These are phyloP conservation scores for Glyptemys insculpta DNA, from an alignment of 2,797 vertebrate species.

Conservation along the genomic window DNA sequence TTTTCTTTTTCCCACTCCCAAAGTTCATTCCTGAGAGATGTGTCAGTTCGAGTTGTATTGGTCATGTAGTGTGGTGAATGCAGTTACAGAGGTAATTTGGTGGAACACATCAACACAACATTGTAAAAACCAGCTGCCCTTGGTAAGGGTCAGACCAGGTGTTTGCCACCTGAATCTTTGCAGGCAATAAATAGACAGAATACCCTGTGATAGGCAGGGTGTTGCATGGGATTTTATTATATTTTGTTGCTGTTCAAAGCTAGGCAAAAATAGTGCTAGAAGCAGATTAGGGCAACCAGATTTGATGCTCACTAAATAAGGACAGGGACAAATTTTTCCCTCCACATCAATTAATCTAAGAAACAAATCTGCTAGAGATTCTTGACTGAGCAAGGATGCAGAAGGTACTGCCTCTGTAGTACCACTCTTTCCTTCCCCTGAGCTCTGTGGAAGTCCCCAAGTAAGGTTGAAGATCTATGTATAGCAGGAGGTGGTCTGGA, in stretches of 20 bases:
- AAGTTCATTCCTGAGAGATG: constrained; percentile 1
- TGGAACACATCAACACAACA: not conserved
- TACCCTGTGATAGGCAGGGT: not conserved
- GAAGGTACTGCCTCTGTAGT: not conserved
- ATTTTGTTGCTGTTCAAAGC: not conserved
- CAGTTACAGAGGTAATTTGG: not conserved
- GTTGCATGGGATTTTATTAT: not conserved
- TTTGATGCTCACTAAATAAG: not conserved
- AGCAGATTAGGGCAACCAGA: not conserved
- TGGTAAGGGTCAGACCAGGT: not conserved
- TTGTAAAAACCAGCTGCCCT: not conserved
- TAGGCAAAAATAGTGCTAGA: not conserved
- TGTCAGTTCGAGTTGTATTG: not conserved
- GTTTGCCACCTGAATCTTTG: not conserved
- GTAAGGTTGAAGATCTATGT: not conserved
- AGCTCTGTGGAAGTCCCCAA: not conserved
- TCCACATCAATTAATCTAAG: not conserved
- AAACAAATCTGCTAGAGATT: not conserved
- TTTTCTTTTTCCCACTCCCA: not conserved
- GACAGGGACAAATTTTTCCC: rapidly evolving
- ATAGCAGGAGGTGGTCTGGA: not conserved
- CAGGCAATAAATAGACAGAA: constrained; percentile 1
- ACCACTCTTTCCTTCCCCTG: not conserved
- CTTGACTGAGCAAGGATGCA: not conserved
- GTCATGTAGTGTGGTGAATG: not conserved